Percentiles rank a stretch among this genome's conserved stretches.
Evolutionary conservation across 2,113 vertebrate species (phyloP).

Genomic region (Numenius arquata): DNA sequence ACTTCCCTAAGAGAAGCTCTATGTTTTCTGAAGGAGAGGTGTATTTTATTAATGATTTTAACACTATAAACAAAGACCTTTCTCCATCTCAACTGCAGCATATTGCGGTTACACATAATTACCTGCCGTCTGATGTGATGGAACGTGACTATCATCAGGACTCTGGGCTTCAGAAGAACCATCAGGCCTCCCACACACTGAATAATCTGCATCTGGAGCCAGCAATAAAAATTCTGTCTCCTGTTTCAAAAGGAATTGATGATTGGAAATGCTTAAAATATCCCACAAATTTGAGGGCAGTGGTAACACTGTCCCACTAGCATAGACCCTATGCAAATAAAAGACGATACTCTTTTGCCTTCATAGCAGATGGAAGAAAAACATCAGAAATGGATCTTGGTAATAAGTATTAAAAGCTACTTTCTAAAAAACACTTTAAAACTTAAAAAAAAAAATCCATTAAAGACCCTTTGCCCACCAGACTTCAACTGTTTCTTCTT

Average conservation of each 20-base stretch:
- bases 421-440: background rate
- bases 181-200: background rate
- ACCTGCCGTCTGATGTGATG: constrained; percentile 41
- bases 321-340: accelerated
- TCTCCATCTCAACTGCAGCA: background rate
- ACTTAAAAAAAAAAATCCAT: background rate
- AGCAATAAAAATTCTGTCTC: constrained; percentile 26
- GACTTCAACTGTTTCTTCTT: background rate
- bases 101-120: background rate
- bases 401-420: background rate
- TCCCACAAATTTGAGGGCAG: background rate
- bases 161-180: background rate
- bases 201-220: background rate
- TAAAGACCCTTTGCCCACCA: background rate
- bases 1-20: background rate
- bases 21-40: background rate
- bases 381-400: background rate
- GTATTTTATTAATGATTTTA: background rate
- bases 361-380: background rate
- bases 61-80: too few relatives aligned
- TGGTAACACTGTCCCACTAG: background rate
- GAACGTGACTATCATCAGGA: background rate
- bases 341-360: background rate
- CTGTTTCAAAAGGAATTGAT: constrained; percentile 19
- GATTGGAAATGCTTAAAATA: background rate